Conservation (phyloP, 2,797 vertebrate genomes). For the Rhabdophis nuchalis region DNA sequence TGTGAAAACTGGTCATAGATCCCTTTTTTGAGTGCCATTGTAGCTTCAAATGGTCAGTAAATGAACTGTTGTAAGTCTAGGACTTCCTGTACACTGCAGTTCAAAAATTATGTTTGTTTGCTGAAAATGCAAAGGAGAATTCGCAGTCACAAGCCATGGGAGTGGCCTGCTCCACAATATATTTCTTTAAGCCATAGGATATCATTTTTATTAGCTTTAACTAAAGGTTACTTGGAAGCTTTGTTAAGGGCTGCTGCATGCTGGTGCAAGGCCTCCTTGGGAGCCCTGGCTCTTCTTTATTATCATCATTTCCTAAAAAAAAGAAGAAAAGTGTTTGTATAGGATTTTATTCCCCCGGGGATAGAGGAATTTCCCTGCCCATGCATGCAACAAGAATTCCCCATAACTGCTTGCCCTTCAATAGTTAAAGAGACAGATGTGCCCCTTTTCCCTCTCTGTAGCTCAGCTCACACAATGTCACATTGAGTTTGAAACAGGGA, state of each 20-base stretch:
- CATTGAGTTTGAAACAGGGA: constrained; percentile 83
- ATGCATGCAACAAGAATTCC: constrained; percentile 70
- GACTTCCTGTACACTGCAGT: neutral
- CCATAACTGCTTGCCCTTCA: constrained; percentile 73
- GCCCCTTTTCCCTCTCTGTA: constrained; percentile 33
- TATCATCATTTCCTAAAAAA: constrained; percentile 26
- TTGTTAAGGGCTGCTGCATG: neutral
- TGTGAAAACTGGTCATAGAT: neutral
- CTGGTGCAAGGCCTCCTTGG: fast-evolving
- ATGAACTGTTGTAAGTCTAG: neutral
- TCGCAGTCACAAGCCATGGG: neutral
- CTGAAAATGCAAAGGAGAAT: neutral
- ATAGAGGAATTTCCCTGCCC: constrained; percentile 59
- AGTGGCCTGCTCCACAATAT: neutral
- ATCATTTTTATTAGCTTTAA: neutral
- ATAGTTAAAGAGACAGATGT: constrained; percentile 69
- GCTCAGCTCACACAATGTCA: constrained; percentile 79
- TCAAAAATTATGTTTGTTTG: neutral
- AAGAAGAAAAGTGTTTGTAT: too few relatives aligned
- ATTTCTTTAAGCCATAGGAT: neutral
- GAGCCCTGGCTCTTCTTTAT: neutral
- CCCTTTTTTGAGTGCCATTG: neutral
- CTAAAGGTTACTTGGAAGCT: neutral
- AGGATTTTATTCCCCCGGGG: neutral
- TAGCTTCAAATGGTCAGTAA: neutral